Evolutionary conservation across 92 coral and sea anemone genomes (phyloP).

Genomic region (Pocillopora grandis): DNA sequence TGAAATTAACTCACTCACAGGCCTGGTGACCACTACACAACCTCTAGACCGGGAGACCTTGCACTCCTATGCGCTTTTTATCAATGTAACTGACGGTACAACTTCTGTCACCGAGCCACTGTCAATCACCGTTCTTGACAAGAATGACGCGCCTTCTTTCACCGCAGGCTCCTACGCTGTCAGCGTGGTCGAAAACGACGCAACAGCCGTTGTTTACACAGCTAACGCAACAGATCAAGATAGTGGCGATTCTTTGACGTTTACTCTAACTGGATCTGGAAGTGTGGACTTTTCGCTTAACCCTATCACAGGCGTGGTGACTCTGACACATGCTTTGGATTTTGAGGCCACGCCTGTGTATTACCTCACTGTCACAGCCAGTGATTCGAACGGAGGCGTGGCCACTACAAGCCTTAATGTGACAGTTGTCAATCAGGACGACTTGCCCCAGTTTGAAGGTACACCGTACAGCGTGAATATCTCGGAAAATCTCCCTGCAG

Average conservation of each 20-base stretch:
- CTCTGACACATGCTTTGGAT: conserved; percentile 43
- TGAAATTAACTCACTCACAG: conserved; percentile 48
- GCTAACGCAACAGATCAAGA: conserved; percentile 45
- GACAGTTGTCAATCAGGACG: conserved; percentile 45
- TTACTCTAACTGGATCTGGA: conserved; percentile 39
- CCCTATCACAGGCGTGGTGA: conserved; percentile 59
- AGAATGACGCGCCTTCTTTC: conserved; percentile 42
- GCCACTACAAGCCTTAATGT: conserved; percentile 46
- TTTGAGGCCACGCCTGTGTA: conserved; percentile 44
- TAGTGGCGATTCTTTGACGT: conserved; percentile 36
- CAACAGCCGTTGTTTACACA: conserved; percentile 33
- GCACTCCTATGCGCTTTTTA: conserved; percentile 31
- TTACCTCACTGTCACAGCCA: conserved; percentile 48
- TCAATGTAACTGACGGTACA: conserved; percentile 47
- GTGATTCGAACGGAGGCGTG: conserved; percentile 52
- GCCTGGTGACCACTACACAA: conserved; percentile 56
- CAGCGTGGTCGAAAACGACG: conserved; percentile 45
- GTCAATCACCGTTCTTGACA: conserved; percentile 36
- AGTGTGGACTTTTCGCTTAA: conserved; percentile 47
- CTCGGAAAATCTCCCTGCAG: conserved; percentile 44
- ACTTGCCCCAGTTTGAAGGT: conserved; percentile 40
- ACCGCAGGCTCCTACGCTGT: conserved; percentile 33
- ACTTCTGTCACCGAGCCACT: conserved; percentile 33
- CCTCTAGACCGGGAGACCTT: conserved; percentile 42
- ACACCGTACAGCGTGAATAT: conserved; percentile 44